Base-by-base conservation (phyloP, 2,888 invertebrate species). In the Drosophila buzzatii region DNA sequence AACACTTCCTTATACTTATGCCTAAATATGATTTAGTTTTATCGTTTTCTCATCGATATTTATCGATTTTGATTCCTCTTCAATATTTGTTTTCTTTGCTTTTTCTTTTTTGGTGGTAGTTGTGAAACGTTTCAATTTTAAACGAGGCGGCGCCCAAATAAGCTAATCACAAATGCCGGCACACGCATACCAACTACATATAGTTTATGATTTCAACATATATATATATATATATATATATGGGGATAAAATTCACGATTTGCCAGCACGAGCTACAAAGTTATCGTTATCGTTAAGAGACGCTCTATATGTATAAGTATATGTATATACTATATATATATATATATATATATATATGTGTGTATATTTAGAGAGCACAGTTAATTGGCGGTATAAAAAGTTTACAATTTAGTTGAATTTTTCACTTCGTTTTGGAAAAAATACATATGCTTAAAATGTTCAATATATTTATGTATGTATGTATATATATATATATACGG, bases 351-450 rank as follows among this genome's bases (percentile, higher is more conserved):
- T 85, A 57, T 27, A 31, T 31, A 9, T 65, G 61, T 78, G 42
- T 76, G 59, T 70, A 74, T 82, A 67, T 35, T 49, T 58, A 73
- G 60, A 89, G 86, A 86, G 86, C 90, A 86, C 90, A 86, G 90
- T 89, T 87, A 87, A 73, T 86, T 89, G 86, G 90, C 88, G 86
- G 90, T 86, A 86, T 86, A 81, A 89, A 89, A 88, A 76, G 85
- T 79, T 85, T 74, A 77, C 61, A 81, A 71, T 71, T 67, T 65
- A 70, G 55, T 71, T 66, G 33, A 63, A 44, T 44, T 20, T 57
- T 57, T 42, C 33, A 45, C 33, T 56, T 74, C 47, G 65, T 41
- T 55, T 77, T 64, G 53, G 70, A 55, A 77, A 65, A 74, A 74
- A 67, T 70, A 57, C 59, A 70, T 67, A 63, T 63, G 39, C 63